Base-by-base conservation (phyloP, 92 coral and sea anemone species). In the Desmophyllum pertusum region DNA sequence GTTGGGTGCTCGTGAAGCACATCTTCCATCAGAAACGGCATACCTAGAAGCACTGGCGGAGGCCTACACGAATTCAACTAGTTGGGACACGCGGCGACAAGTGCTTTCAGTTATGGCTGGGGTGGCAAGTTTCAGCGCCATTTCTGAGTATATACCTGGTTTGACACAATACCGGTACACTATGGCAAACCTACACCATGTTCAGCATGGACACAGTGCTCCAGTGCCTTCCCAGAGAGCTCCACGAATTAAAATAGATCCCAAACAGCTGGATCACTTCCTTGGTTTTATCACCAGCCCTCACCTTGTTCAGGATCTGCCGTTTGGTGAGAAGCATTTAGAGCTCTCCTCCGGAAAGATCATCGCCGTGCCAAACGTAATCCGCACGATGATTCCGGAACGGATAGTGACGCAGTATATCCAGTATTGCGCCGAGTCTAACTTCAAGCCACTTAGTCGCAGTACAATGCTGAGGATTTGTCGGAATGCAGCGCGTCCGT, bases 61-160 rank as follows among this genome's bases (percentile, higher is more conserved):
- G 46, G 77, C 77, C 9, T 81, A 81, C 30, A 25, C 14, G 25
- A 18, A 68, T 33, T 29, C 86, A 52, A 68, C 48, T 51, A 62
- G 81, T 37, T 73, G 80, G 81, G 81, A 73, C 43, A 83, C 87
- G 40, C 80, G 87, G 25, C 69, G 81, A 57, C 80, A 83, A n/a
- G 68, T 83, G 3, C 73, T 83, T 23, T 83, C 87, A 8, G 43
- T 74, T 46, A 83, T 83, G 87, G 80, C 87, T 25, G 87, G 76
- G 37, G 68, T 72, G 80, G 87, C 76, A 17, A 68, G 66, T 38
- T 83, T 83, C 73, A 72, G 23, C 19, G 64, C 78, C 8, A 53
- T 83, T 13, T 53, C 76, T 23, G 51, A 35, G 21, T 72, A 17
- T 72, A 55, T 83, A 14, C 87, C 81, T 30, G 63, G 81, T 23